Evolutionary conservation across 2,888 invertebrate species (phyloP), one percentile per base, ranked within the genome.

Genomic region (Serripes groenlandicus): DNA sequence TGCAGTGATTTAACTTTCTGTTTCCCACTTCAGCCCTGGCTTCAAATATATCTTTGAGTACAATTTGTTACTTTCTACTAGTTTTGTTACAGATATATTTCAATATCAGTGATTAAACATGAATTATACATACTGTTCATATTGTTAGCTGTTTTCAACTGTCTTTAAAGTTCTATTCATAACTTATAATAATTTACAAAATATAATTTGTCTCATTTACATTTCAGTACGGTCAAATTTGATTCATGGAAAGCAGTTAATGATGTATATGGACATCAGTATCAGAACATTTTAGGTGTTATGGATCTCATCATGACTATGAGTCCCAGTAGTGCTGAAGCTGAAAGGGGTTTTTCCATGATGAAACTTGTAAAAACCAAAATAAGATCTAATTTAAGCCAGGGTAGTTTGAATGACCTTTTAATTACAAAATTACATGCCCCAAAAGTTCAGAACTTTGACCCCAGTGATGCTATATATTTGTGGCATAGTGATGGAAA

Each of bases 301-400:
- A 62, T 62, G 4, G 62, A 78, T 34, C 75, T 82, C 18, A 60
- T 78, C 18, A 18, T 78, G 26, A 64, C 78, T 3, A 56, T 78
- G 18, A 71, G 70, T 23, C 75, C 76, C 15, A 75, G 71, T 4
- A 82, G 82, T 73, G 72, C 75, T 23, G 83, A 83, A 54, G 78
- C 75, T 32, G 78, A 83, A 52, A 75, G 75, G 37, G 76, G 78
- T 15, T 83, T 78, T 58, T 83, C 75, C n/a, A n/a, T 73, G 69
- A 23, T 66, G 4, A 66, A 66, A 66, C 37, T 66, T 3, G 37
- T 66, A n/a, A 66, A 66, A 42, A 66, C 37, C n/a, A 42, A 66
- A 23, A 9, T 35, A 18, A 66, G 66, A 42, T 26, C 7, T 15
- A 35, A 28, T 37, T 42, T 66, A 9, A 42, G 66, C n/a, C 30